Evolutionary conservation across 2,113 vertebrate genomes (phyloP).

Genomic region (Geococcyx californianus): DNA sequence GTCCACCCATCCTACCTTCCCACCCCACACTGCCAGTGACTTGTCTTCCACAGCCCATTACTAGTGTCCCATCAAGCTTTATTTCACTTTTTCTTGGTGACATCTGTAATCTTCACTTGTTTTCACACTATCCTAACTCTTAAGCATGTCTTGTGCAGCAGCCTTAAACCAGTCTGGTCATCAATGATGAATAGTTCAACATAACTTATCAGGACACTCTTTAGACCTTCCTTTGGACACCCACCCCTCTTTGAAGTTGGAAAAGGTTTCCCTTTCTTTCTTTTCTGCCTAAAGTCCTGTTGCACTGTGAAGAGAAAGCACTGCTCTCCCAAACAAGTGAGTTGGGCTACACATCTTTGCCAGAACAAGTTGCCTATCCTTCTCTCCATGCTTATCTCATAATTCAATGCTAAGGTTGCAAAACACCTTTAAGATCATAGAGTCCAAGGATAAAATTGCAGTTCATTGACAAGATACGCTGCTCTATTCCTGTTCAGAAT

Average conservation of each 20-base stretch:
- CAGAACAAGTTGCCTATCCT: not conserved
- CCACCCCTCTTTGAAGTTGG: not conserved
- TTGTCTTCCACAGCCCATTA: not conserved
- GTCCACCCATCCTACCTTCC: accelerated
- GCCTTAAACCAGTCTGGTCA: not conserved
- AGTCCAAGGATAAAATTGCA: not conserved
- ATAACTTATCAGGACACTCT: not conserved
- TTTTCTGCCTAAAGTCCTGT: not conserved
- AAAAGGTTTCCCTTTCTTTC: not conserved
- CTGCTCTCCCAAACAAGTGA: not conserved
- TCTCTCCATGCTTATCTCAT: not conserved
- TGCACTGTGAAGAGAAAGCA: not conserved
- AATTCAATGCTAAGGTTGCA: too few relatives aligned
- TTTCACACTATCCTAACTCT: not conserved
- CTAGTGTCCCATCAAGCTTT: not conserved
- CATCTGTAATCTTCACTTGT: not conserved
- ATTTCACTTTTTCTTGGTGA: not conserved
- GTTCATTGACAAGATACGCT: not conserved
- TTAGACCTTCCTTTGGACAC: not conserved
- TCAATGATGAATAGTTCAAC: not conserved
- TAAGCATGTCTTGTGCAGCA: not conserved
- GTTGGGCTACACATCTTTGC: not conserved
- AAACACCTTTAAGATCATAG: too few relatives aligned
- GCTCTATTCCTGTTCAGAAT: not conserved
- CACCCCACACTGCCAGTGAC: accelerated